phyloP scores from a whole-genome alignment of 1,140 invertebrate species.

The Caenorhabditis inopinata region DNA sequence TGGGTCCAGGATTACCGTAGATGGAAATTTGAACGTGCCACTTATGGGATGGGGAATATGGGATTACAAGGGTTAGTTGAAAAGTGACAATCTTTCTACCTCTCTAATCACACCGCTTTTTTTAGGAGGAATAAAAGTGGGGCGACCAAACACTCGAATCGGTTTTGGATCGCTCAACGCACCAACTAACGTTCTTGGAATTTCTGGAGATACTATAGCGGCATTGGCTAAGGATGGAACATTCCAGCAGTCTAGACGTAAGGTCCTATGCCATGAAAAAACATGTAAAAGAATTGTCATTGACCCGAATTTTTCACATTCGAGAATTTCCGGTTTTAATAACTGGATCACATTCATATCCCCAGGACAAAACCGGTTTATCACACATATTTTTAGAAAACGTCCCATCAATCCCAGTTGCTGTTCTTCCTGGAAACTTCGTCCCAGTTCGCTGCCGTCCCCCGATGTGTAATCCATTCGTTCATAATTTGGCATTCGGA shows the following conservation, averaged over 20 bases:
- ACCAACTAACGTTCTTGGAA: constrained; percentile 52
- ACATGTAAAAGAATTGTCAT: neutral
- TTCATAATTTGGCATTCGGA: constrained; percentile 52
- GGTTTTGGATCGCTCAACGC: constrained; percentile 48
- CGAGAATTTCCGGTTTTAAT: no score
- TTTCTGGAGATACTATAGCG: constrained; percentile 50
- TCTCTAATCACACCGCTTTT: neutral
- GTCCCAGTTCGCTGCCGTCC: constrained; percentile 53
- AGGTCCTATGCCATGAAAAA: neutral
- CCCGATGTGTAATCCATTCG: constrained; percentile 54
- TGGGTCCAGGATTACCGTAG: constrained; percentile 50
- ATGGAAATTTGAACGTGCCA: constrained; percentile 54
- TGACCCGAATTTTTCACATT: no score
- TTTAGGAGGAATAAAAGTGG: constrained; percentile 50
- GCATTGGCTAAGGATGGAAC: constrained; percentile 45
- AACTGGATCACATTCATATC: no score
- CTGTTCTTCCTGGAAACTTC: constrained; percentile 54
- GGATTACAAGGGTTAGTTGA: constrained; percentile 49
- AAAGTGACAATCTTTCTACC: neutral
- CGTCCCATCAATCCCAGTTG: constrained; percentile 48
- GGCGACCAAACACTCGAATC: constrained; percentile 50
- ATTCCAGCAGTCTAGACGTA: constrained; percentile 52
- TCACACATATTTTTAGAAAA: constrained; percentile 35
- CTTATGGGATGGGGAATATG: constrained; percentile 54
- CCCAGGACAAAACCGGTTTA: no score